Base-by-base conservation (phyloP, 1,140 invertebrate species). In the Hestina assimilis region DNA sequence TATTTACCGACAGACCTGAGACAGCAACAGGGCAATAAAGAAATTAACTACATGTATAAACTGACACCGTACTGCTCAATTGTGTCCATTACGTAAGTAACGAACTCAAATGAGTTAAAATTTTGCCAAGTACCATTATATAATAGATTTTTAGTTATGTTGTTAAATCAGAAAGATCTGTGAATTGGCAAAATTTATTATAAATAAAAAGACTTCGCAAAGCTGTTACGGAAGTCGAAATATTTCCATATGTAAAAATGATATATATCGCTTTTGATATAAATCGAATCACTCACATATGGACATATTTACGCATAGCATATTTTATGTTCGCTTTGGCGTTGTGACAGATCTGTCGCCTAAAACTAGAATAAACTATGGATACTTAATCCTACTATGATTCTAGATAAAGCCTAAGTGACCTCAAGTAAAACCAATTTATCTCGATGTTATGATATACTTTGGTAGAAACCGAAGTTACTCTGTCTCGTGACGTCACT, bases 1-100 rank as follows among this genome's bases (percentile, higher is more conserved):
- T 87, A 84, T 83, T 83, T 75, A 84, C 71, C 76, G 72, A 86
- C 83, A 86, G 83, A 83, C 77, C 81, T 73, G 79, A 75, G 71
- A 80, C 64, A 61, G 48, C 50, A 61, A 54, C 52, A 51, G 54
- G 38, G 33, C 33, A 38, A 38, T 9, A 17, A 38, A 19, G 15
- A 33, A n/a, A 38, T 15, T 4, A 26, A 9, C 9, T 33, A 53
- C 28, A 23, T 23, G 31, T 19, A 23, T 20, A 43, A 50, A 43
- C 1, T 11, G 11, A 33, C 4, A 7, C 8, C 31, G 4, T 33
- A 33, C 15, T 11, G 31, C 31, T 5, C 31, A 15, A 33, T 33
- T 14, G 6, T 33, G 12, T 5, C 5, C 12, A 33, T 12, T 14
- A 28, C 28, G 1, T 33, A 33, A 15, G 14, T 11, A 33, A 15